Evolutionary conservation across 1,140 invertebrate species (phyloP).

Genomic region (Ceratoteleas bidentatus): DNA sequence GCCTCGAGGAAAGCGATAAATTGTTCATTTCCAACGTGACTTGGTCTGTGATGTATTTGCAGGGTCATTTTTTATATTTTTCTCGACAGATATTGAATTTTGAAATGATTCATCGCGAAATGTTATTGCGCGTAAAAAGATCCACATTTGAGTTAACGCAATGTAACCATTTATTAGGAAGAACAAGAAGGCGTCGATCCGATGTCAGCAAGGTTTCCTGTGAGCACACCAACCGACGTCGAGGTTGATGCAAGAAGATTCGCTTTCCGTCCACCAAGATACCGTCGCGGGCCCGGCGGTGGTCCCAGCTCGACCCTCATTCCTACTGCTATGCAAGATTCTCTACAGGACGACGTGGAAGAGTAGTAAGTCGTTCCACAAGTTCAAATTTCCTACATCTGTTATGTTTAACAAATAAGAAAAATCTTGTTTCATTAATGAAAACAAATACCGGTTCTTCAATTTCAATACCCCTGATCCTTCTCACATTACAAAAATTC

Average conservation of each 20-base stretch:
- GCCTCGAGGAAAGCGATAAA: too few species aligned
- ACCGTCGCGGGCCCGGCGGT: conserved; percentile 75
- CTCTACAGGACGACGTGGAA: conserved; percentile 78
- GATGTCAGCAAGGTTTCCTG: conserved; percentile 78
- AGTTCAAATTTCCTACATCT: conserved; percentile 6
- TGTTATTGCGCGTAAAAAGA: too few species aligned
- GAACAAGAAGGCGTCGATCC: conserved; percentile 87
- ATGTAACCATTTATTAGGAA: conserved; percentile 83
- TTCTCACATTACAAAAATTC: not conserved
- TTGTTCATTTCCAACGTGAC: too few species aligned
- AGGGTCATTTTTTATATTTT: too few species aligned
- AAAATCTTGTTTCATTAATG: too few species aligned
- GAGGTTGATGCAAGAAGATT: conserved; percentile 82
- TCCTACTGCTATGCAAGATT: conserved; percentile 75
- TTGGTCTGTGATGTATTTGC: too few species aligned
- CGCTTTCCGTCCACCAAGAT: conserved; percentile 82
- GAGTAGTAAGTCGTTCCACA: conserved; percentile 78
- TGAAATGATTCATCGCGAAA: too few species aligned
- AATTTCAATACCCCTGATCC: not conserved
- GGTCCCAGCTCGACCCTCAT: conserved; percentile 74
- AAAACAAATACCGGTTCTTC: too few species aligned
- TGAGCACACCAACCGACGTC: conserved; percentile 78
- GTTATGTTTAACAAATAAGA: too few species aligned
- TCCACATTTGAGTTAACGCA: not conserved
- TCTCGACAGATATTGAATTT: too few species aligned